phyloP scores from a whole-genome alignment of 2,113 vertebrate species.

The Desmodus rotundus region DNA sequence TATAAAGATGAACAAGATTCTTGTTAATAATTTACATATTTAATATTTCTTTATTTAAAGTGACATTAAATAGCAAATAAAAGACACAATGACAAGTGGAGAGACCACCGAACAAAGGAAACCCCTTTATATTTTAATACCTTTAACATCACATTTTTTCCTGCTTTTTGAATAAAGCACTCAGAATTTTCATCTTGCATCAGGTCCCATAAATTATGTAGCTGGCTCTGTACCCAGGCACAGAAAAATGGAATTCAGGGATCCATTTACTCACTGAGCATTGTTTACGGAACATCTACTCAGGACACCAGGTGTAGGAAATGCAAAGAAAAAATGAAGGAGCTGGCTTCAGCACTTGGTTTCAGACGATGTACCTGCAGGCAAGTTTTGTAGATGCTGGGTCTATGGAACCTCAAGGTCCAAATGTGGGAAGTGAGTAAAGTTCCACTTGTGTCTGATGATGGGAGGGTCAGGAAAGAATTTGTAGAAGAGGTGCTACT shows the following conservation, averaged over 20 bases:
- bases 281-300: background rate
- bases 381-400: background rate
- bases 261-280: background rate
- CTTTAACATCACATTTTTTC: background rate
- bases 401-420: background rate
- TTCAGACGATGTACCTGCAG: background rate
- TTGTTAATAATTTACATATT: conserved; percentile 18
- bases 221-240: background rate
- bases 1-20: background rate
- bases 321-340: background rate
- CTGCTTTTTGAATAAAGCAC: background rate
- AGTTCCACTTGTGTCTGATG: background rate
- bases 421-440: background rate
- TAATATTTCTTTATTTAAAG: conserved; percentile 11
- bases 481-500: background rate
- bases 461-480: background rate
- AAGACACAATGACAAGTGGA: background rate
- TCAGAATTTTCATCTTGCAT: background rate
- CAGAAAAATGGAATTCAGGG: background rate
- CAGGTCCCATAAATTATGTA: background rate
- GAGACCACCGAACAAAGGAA: background rate
- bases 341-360: background rate
- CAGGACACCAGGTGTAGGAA: background rate
- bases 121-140: background rate
- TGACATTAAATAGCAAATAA: background rate